Conservation (phyloP, 2,888 invertebrate genomes). For the Hypolimnas misippus region DNA sequence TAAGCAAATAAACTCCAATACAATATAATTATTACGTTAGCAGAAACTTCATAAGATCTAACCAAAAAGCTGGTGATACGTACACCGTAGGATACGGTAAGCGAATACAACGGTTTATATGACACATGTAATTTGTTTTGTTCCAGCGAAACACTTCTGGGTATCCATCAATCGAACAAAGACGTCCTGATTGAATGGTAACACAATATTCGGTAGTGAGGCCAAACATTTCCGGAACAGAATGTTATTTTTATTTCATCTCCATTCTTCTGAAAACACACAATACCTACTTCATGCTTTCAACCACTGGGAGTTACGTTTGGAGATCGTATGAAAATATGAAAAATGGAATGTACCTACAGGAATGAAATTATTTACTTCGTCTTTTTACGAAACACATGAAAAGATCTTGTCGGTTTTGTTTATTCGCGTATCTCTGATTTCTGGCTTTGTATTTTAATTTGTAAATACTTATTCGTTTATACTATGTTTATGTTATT, state of each 20-base stretch:
- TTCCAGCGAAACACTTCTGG: conserved; percentile 25
- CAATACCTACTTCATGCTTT: conserved; percentile 16
- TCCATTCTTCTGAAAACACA: conserved; percentile 31
- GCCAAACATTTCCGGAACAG: conserved; percentile 49
- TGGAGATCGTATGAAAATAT: conserved; percentile 13
- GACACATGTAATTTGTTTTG: conserved; percentile 28
- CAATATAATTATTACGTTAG: not conserved
- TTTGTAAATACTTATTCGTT: not conserved
- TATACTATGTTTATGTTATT: not conserved
- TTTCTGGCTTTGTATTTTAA: not conserved
- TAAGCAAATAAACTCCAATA: no score
- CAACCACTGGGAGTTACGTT: conserved; percentile 9
- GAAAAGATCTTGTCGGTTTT: not conserved
- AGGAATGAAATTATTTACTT: not conserved
- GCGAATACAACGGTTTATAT: conserved; percentile 16
- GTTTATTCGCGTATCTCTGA: not conserved
- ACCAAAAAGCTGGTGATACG: not conserved
- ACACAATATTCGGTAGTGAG: conserved; percentile 61
- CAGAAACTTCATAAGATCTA: not conserved
- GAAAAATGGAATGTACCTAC: not conserved
- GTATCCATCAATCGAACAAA: conserved; percentile 34
- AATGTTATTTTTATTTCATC: conserved; percentile 42
- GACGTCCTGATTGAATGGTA: conserved; percentile 68
- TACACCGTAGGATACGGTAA: not conserved
- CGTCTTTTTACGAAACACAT: not conserved